A percentile compares a stretch with the other conserved stretches of the same genome.
These are phyloP conservation scores for Crax fasciolata DNA, from an alignment of 2,797 vertebrate species.

Conservation along the genomic window DNA sequence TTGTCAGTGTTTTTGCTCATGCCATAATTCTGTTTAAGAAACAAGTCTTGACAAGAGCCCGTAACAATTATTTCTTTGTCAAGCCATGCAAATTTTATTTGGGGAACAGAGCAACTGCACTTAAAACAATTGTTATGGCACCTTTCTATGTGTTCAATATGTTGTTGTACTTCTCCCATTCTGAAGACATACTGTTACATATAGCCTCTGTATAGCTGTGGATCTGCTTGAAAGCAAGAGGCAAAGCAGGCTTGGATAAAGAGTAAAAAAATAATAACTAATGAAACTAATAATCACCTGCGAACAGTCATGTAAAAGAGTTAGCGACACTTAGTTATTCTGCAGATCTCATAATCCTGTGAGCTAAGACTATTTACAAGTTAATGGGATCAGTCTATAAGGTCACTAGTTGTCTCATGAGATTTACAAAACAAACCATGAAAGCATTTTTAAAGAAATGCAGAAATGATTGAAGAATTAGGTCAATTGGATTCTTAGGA, in stretches of 20 bases:
- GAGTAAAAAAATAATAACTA: slow-evolving; percentile 27
- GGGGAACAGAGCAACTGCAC: not conserved
- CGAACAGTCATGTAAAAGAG: not conserved
- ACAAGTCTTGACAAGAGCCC: not conserved
- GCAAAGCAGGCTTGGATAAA: slow-evolving; percentile 21
- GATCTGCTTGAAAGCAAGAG: not conserved
- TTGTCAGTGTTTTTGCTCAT: not conserved
- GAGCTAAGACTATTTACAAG: not conserved
- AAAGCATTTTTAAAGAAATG: slow-evolving; percentile 30
- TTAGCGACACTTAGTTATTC: not conserved
- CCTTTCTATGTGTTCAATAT: not conserved
- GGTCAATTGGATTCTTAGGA: not conserved
- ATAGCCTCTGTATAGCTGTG: not conserved
- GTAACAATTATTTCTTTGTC: not conserved
- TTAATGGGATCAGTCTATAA: not conserved
- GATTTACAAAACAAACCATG: not conserved
- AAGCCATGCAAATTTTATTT: not conserved
- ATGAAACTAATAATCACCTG: slow-evolving; percentile 12
- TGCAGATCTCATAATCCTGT: not conserved
- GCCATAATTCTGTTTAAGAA: not conserved
- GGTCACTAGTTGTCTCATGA: not conserved
- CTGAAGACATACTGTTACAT: not conserved
- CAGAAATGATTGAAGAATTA: not conserved
- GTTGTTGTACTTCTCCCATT: not conserved
- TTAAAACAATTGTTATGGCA: not conserved